Base-by-base conservation (phyloP, 2,797 vertebrate species). In the Sphenopsis melanotis region DNA sequence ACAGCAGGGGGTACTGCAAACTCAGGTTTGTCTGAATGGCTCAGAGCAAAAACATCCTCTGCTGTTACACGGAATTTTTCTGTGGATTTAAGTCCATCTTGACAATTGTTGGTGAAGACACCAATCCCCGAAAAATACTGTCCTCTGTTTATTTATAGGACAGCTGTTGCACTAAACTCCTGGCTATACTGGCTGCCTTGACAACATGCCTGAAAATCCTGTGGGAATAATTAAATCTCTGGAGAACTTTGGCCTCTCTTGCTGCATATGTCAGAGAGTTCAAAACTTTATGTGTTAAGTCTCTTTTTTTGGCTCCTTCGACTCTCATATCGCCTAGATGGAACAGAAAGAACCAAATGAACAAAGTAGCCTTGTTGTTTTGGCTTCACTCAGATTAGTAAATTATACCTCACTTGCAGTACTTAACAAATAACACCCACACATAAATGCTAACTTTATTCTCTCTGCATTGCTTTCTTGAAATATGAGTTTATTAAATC, bases 1-100 rank as follows among this genome's bases (percentile, higher is more conserved):
- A 81, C 80, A 95, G 84, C 82, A 96, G 70, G 52, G 78, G 68
- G 59, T 92, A 81, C 74, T 90, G 50, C 61, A 59, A 91, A 93
- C 78, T 89, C 78, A 91, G 3, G 79, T 71, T 83, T 92, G 50
- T 72, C 55, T 76, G 63, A 16, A 19, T 75, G 18, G 65, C 66
- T 63, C 32, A 90, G 55, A 72, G 50, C 3, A 72, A 72, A 59
- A 36, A 78, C 47, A 8, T 2, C 11, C 7, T 39, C 12, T 27
- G 50, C 24, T 61, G 14, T 64, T 75, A 29, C 20, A 34, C 27
- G 90, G 30, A 57, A 26, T 30, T 93, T 77, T 88, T 86, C 55
- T 72, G 22, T 82, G 70, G 20, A 9, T 41, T 87, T 72, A 32
- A 75, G 55, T 72, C 32, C 30, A 11, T 65, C 29, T 72, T 82